These are phyloP conservation scores for Clivina fossor DNA, from an alignment of 2,888 invertebrate species.

Conservation along the genomic window DNA sequence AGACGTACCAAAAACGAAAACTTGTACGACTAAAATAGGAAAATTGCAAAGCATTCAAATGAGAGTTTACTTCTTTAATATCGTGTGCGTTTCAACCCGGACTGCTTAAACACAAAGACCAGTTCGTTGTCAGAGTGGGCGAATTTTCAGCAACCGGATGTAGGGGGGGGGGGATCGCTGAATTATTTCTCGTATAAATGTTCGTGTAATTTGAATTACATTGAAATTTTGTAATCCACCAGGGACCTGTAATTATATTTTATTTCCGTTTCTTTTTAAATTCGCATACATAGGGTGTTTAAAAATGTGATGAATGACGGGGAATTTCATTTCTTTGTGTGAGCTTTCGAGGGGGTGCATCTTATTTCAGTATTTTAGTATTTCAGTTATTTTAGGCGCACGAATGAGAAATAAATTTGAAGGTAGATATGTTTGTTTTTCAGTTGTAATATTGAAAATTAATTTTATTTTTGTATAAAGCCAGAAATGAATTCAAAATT, in stretches of 20 bases:
- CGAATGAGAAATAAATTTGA: no score
- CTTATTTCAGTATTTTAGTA: no score
- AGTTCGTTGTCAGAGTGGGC: background rate
- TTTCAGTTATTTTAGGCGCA: no score
- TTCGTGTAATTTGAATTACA: conserved; percentile 22
- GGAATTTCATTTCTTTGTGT: no score
- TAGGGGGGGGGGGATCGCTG: no score
- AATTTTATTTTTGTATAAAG: no score
- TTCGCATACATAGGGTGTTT: background rate
- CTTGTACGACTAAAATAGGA: background rate
- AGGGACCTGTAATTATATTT: conserved; percentile 20
- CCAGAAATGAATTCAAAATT: no score
- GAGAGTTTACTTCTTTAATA: conserved; percentile 22
- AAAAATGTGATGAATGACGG: conserved; percentile 10
- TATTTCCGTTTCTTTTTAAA: conserved; percentile 5
- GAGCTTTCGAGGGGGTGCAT: no score
- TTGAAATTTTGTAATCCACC: conserved; percentile 12
- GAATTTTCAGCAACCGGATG: no score
- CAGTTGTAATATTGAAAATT: no score
- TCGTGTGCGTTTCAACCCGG: no score
- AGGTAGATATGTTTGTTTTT: no score
- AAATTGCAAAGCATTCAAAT: conserved; percentile 20
- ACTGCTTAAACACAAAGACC: conserved; percentile 9
- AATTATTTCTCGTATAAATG: conserved; percentile 19
- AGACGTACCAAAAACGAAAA: background rate